A percentile compares a stretch with the other conserved stretches of the same genome.
Evolutionary conservation across 2,113 vertebrate species (phyloP).

Genomic region (Xenopus borealis): DNA sequence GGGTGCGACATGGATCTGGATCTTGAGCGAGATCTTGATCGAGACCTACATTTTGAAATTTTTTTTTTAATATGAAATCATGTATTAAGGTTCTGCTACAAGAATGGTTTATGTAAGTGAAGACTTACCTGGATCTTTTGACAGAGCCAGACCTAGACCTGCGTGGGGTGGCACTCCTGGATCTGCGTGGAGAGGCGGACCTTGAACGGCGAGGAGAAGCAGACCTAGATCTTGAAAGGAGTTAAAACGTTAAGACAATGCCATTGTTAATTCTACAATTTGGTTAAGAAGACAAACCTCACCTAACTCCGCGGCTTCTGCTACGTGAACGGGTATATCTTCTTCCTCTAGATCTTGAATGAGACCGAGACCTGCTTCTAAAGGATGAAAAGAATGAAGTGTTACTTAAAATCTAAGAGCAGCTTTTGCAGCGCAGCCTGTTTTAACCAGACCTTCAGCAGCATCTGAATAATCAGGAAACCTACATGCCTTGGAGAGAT

Average conservation of each 20-base stretch:
- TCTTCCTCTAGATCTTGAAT: conserved; percentile 74
- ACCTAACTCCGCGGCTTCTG: conserved; percentile 80
- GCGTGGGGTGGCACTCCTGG: conserved; percentile 72
- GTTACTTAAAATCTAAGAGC: conserved; percentile 30
- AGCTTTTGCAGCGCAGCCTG: neutral
- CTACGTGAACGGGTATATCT: conserved; percentile 77
- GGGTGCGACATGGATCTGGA: conserved; percentile 75
- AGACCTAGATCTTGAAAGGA: conserved; percentile 66
- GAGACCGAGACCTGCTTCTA: conserved; percentile 79
- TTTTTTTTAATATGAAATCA: too few relatives aligned
- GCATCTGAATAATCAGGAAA: conserved; percentile 62
- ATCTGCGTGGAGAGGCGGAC: conserved; percentile 77
- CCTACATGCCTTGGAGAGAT: conserved; percentile 66
- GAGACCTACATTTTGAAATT: neutral
- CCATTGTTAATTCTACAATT: too few relatives aligned
- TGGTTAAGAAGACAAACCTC: conserved; percentile 13
- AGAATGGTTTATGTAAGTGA: neutral
- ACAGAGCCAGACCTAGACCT: conserved; percentile 75
- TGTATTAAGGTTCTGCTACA: too few relatives aligned
- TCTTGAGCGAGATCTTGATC: conserved; percentile 75
- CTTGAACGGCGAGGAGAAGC: conserved; percentile 73
- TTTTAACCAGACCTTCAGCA: conserved; percentile 61
- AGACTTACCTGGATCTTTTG: conserved; percentile 70
- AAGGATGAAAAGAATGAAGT: conserved; percentile 57
- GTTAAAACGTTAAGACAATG: too few relatives aligned